Evolutionary conservation across 2,888 invertebrate genomes (phyloP).

Genomic region (Pecten maximus): DNA sequence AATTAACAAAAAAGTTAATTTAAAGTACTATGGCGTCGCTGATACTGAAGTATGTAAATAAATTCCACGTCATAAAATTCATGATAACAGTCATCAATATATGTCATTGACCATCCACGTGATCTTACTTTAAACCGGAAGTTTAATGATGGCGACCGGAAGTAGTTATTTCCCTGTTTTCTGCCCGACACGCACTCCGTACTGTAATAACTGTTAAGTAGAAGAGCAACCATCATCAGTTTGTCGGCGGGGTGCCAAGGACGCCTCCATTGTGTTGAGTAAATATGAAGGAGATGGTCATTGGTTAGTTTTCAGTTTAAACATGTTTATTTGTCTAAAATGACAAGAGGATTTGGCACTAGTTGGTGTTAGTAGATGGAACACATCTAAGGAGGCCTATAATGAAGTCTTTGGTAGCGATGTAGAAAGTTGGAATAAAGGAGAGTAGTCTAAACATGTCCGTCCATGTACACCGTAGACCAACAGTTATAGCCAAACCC

Average conservation of each 20-base stretch:
- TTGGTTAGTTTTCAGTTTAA: no score
- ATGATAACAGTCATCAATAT: background rate
- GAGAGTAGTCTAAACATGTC: no score
- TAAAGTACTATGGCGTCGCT: no score
- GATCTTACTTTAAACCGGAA: background rate
- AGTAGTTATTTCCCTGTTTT: background rate
- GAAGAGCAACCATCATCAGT: background rate
- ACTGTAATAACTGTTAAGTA: background rate
- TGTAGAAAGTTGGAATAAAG: no score
- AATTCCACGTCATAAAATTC: background rate
- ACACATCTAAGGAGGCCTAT: no score
- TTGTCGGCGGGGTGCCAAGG: background rate
- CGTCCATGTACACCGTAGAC: no score
- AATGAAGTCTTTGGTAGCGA: no score
- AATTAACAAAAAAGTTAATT: no score
- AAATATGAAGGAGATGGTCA: background rate
- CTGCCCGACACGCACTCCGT: background rate
- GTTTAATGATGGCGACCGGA: background rate
- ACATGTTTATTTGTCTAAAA: no score
- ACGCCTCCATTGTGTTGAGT: background rate
- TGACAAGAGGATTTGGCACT: no score
- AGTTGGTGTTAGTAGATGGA: no score
- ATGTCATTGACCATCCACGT: background rate
- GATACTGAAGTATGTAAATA: background rate
- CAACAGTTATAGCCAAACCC: no score